Evolutionary conservation across 1,140 invertebrate species (phyloP), one percentile per base, ranked within the genome.

Genomic region (Mactra quadrangularis): DNA sequence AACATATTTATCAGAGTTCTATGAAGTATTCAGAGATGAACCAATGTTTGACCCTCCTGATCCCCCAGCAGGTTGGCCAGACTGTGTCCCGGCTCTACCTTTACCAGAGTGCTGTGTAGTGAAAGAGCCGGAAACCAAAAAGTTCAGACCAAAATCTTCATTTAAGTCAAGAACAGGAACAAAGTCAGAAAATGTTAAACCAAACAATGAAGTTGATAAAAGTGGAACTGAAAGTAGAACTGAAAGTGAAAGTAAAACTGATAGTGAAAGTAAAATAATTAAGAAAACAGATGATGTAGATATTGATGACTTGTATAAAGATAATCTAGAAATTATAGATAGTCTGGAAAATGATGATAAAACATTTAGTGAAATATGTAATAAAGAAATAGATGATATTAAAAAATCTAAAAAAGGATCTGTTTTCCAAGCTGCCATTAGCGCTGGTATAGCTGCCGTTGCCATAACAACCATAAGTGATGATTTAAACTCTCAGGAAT

Each of bases 1-100:
- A 52, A 82, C 79, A 25, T 82, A 82, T 38, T 19, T 82, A 19
- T 35, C 79, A 25, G 38, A 82, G 47, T 82, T 72, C 38, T 74
- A 82, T 74, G 79, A 72, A 15, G 19, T 62, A 27, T 82, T 82
- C 52, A 72, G 50, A 64, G 79, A 82, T 50, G 27, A 64, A 35
- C 27, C 27, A 9, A 68, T 79, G 62, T 70, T 25, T 57, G 76
- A 79, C 38, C 76, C 76, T 29, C 76, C 76, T 19, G 47, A 57
- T 22, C 27, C 35, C 33, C 76, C 76, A 25, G 13, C 33, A 25
- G 72, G 55, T 27, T 75, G 62, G 62, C 62, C 62, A 3, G 62
- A 25, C 0, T 47, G 62, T 66, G 62, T 47, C 13, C 22, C 41
- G 15, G 38, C 22, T 22, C 11, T 27, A 27, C 3, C 62, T 3